Conservation (phyloP, 2,888 invertebrate species). For the Hypomecis punctinalis region DNA sequence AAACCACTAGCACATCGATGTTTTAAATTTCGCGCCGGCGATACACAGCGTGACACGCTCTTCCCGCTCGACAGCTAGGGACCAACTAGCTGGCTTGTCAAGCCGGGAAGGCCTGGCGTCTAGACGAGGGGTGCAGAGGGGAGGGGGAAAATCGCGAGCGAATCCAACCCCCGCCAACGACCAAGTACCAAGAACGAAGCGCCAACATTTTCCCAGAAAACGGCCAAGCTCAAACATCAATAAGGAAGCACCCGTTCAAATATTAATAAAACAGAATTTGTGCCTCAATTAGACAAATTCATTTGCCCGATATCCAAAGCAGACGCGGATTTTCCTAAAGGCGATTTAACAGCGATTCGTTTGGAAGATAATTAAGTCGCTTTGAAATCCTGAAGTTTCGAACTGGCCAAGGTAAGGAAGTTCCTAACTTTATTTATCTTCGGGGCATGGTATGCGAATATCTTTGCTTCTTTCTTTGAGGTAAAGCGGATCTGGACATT, state of each 20-base stretch:
- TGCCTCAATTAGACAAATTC: conserved; percentile 61
- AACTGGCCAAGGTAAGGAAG: conserved; percentile 49
- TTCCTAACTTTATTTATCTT: conserved; percentile 59
- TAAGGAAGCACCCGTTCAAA: conserved; percentile 68
- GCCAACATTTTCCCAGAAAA: conserved; percentile 65
- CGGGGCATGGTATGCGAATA: conserved; percentile 49
- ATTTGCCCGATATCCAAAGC: conserved; percentile 58
- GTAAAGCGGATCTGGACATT: too few relatives aligned
- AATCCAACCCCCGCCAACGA: conserved; percentile 61
- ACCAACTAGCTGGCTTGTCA: conserved; percentile 58
- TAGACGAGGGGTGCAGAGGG: conserved; percentile 64
- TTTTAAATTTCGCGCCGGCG: conserved; percentile 73
- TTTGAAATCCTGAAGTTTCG: conserved; percentile 53
- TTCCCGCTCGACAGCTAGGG: conserved; percentile 54
- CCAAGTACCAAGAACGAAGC: conserved; percentile 41
- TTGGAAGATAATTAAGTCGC: conserved; percentile 56
- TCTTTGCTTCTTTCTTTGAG: conserved; percentile 52
- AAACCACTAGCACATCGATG: conserved; percentile 48
- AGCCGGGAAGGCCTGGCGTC: conserved; percentile 53
- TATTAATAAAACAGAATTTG: conserved; percentile 61
- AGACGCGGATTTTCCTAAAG: conserved; percentile 51
- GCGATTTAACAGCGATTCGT: conserved; percentile 46
- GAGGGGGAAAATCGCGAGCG: conserved; percentile 53
- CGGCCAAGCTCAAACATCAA: conserved; percentile 66
- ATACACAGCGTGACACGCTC: conserved; percentile 51